A percentile compares a stretch with the other conserved stretches of the same genome.
Conservation (phyloP, 53 echinoderm and acorn worm genomes). For the Stichopus horrens region DNA sequence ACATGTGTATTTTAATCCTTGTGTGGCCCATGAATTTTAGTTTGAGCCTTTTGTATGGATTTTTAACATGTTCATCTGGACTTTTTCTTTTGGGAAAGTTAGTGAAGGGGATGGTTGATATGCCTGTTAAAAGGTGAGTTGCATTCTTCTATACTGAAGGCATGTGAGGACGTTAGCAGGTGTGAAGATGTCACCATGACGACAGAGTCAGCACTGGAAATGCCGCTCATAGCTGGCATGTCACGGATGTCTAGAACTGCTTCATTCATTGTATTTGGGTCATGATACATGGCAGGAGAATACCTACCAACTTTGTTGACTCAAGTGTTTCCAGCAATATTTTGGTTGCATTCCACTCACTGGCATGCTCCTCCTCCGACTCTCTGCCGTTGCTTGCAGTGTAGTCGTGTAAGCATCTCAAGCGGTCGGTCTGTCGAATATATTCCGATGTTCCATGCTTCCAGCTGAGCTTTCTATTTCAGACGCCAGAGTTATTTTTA, state of each 20-base stretch:
- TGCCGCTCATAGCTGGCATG: constrained; percentile 49
- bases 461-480: constrained; percentile 42
- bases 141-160: constrained; percentile 11
- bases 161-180: constrained; percentile 52
- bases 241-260: constrained; percentile 28
- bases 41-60: too few relatives aligned
- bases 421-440: neutral
- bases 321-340: constrained; percentile 24
- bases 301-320: constrained; percentile 4
- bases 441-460: constrained; percentile 4
- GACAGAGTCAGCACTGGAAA: constrained; percentile 44
- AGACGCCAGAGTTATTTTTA: constrained; percentile 49
- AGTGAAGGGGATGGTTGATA: neutral
- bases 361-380: neutral
- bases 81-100: too few relatives aligned
- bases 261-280: constrained; percentile 43
- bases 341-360: constrained; percentile 33
- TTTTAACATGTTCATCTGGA: too few relatives aligned
- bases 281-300: constrained; percentile 25
- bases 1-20: too few relatives aligned
- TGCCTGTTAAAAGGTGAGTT: neutral
- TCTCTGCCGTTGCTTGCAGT: neutral
- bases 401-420: neutral
- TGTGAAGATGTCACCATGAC: constrained; percentile 41
- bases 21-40: too few relatives aligned